Evolutionary conservation across 2,113 vertebrate species (phyloP), one percentile per base, ranked within the genome.

Genomic region (Sinosuthora webbiana): DNA sequence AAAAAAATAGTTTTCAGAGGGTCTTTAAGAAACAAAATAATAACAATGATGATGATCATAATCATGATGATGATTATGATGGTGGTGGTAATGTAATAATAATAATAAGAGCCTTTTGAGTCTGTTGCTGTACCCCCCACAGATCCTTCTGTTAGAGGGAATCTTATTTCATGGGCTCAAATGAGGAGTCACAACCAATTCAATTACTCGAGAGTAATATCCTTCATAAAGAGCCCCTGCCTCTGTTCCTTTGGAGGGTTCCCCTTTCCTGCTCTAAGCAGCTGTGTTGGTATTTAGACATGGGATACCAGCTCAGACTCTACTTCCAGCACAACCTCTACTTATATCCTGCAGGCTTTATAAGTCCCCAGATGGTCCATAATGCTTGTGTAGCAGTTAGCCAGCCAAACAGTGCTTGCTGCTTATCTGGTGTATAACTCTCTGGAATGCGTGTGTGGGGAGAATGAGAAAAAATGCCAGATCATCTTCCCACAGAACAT

Each of bases 401-500:
- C 96, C 95, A 86, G 89, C 87, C 95, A 95, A 94, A 90, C 65
- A 91, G 71, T 80, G 79, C 78, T 97, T 90, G 89, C 77, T 96
- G 93, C 97, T 95, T 97, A 96, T 94, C 79, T 65, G 89, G 91
- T 96, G 95, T 96, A 80, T 96, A 96, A 97, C 95, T 93, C 86
- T 79, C 67, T 73, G 96, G 96, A 97, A 97, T 95, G 91, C 76
- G 6, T 84, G 81, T 88, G 77, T 80, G 95, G 95, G 95, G 90
- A 85, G 89, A 96, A 95, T 90, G 85, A 95, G 94, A 97, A 95
- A 96, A 97, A 96, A 94, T 68, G 92, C 94, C 91, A 94, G 95
- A 93, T 97, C 90, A 87, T 97, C 97, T 98, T 98, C 96, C 95
- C 94, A 97, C 95, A 93, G 90, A 96, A 96, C 96, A 91, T 60